Percentiles rank a stretch among this genome's conserved stretches.
These are phyloP conservation scores for Meiosimyza platycephala DNA, from an alignment of 2,888 invertebrate species.

Conservation along the genomic window DNA sequence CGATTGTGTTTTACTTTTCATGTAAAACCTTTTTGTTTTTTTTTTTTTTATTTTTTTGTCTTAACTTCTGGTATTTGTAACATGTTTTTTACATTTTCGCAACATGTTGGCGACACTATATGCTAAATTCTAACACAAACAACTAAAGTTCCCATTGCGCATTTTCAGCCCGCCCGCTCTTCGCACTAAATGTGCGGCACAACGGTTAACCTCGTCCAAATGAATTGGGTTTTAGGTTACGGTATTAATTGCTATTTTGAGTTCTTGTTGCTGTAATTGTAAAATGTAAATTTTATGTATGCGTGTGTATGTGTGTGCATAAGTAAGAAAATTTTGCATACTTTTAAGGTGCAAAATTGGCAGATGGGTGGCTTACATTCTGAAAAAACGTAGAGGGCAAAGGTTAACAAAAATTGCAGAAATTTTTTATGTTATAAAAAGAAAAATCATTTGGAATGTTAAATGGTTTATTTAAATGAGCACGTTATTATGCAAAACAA, in stretches of 20 bases:
- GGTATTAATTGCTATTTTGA: constrained; percentile 26
- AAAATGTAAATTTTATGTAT: constrained; percentile 32
- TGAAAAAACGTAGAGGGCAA: no score
- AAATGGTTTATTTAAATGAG: no score
- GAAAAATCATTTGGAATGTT: no score
- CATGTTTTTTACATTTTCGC: constrained; percentile 17
- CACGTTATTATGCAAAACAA: no score
- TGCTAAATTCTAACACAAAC: constrained; percentile 17
- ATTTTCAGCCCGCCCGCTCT: no score
- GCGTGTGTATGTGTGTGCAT: background rate
- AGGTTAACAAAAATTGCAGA: no score
- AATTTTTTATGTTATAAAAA: no score
- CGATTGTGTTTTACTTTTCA: background rate
- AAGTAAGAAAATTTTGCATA: no score
- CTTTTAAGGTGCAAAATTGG: no score
- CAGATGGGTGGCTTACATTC: no score
- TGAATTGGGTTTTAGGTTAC: constrained; percentile 18
- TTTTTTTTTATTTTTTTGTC: background rate
- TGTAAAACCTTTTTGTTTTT: constrained; percentile 21
- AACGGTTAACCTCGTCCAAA: constrained; percentile 15
- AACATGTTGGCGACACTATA: constrained; percentile 11
- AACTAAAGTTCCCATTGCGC: background rate
- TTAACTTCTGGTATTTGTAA: constrained; percentile 10
- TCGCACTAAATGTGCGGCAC: no score
- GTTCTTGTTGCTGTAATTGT: constrained; percentile 31